Evolutionary conservation across 2,888 invertebrate genomes (phyloP).

Genomic region (Thumatha senex): DNA sequence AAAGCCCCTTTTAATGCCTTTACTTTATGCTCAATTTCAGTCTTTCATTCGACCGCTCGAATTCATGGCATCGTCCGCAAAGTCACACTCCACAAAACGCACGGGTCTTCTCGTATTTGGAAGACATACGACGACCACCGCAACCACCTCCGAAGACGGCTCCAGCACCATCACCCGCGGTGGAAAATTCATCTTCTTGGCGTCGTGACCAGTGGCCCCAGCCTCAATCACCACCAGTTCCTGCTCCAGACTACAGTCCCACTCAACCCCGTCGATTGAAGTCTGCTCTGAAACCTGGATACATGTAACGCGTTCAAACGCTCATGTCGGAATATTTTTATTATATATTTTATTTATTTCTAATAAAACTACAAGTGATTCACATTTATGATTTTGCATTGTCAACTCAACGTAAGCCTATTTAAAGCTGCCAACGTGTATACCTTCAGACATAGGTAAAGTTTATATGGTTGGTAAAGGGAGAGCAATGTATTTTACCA

Average conservation of each 20-base stretch:
- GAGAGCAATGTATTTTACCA: too few relatives aligned
- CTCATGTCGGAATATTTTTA: background rate
- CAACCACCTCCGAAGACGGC: conserved; percentile 34
- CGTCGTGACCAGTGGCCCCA: conserved; percentile 47
- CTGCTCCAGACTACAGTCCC: conserved; percentile 70
- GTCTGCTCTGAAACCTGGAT: conserved; percentile 63
- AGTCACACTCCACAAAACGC: conserved; percentile 17
- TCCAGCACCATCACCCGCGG: conserved; percentile 17
- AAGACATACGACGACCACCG: conserved; percentile 50
- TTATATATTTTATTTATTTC: background rate
- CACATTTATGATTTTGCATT: background rate
- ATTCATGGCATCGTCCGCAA: conserved; percentile 57
- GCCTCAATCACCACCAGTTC: conserved; percentile 43
- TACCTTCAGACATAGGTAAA: too few relatives aligned
- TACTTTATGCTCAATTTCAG: conserved; percentile 17
- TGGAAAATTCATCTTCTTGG: conserved; percentile 34
- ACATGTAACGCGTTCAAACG: conserved; percentile 37
- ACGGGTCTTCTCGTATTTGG: conserved; percentile 65
- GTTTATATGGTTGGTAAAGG: too few relatives aligned
- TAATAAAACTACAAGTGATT: background rate
- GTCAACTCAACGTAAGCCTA: too few relatives aligned
- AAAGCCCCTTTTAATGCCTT: too few relatives aligned
- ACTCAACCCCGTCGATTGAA: conserved; percentile 58
- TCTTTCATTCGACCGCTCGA: conserved; percentile 52
- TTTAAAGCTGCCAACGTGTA: too few relatives aligned